Evolutionary conservation across 2,113 vertebrate genomes (phyloP), one percentile per base, ranked within the genome.

Genomic region (Megatriorchis doriae): DNA sequence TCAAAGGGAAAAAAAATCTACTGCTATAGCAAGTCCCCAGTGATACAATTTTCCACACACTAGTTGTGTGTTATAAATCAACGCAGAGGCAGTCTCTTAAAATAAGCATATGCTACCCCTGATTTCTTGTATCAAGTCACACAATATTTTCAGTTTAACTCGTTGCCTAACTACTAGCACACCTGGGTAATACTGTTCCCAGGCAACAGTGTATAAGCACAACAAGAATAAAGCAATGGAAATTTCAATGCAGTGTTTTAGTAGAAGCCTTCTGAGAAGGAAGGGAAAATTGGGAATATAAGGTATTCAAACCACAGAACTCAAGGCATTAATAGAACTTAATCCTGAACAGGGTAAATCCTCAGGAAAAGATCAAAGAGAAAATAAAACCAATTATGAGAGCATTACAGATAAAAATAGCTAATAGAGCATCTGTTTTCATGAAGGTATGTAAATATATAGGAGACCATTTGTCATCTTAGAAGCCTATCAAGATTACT

Each of bases 131-230:
- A 91, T 88, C 74, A 90, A 96, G 63, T 91, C 92, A 84, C 93
- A 95, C 67, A 91, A 61, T 92, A 92, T 96, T 96, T 97, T 91
- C 79, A 92, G 74, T 95, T 97, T 92, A 95, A 96, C 80, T 93
- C 92, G 94, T 98, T 98, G 96, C 97, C 96, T 97, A 91, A 96
- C 96, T 93, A 97, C 94, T 90, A 93, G 90, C 88, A 97, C 96
- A 97, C 93, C 97, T 97, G 96, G 94, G 85, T 96, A 95, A 97
- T 63, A 55, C 47, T 66, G 96, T 97, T 95, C 48, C 97, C 85
- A 95, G 82, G 97, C 96, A 97, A 97, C 96, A 92, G 47, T 5
- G 4, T 66, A 45, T 78, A 97, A 96, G 79, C 95, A 97, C 81
- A 97, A 97, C 88, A 97, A 90, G 96, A 89, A 94, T 88, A 97